Conservation (phyloP, 2,113 vertebrate genomes). For the Chloropsis cyanopogon region DNA sequence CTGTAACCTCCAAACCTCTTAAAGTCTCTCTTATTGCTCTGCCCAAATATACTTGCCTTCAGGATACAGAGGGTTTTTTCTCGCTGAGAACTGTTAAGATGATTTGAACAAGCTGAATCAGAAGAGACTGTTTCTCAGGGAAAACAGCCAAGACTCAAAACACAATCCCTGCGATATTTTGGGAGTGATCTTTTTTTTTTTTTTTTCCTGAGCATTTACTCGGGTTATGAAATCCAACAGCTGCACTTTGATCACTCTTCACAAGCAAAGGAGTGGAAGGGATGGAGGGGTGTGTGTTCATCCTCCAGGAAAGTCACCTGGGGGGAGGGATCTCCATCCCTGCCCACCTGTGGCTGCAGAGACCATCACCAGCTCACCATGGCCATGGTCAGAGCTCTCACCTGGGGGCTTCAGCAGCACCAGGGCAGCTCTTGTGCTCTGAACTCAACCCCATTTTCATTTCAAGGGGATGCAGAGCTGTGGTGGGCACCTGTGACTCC, state of each 20-base stretch:
- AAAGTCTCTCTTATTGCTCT: constrained; percentile 53
- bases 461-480: rapidly evolving
- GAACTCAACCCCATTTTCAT: not conserved
- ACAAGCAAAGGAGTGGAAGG: not conserved
- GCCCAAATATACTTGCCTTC: constrained; percentile 65
- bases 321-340: not conserved
- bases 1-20: constrained; percentile 66
- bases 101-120: constrained; percentile 53
- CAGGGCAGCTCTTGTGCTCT: rapidly evolving
- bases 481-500: rapidly evolving
- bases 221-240: not conserved
- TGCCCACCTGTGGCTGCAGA: rapidly evolving
- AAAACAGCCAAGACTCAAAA: not conserved
- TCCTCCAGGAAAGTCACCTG: not conserved
- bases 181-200: not conserved
- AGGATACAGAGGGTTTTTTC: constrained; percentile 30
- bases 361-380: rapidly evolving
- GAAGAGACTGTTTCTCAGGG: constrained; percentile 5
- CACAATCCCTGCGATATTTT: not conserved
- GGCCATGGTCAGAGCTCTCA: rapidly evolving
- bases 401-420: not conserved
- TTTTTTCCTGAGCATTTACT: not conserved
- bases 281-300: not conserved
- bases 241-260: not conserved
- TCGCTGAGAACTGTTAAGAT: not conserved